Evolutionary conservation across 2,888 invertebrate genomes (phyloP), one percentile per base, ranked within the genome.

Genomic region (Epicampocera succincta): DNA sequence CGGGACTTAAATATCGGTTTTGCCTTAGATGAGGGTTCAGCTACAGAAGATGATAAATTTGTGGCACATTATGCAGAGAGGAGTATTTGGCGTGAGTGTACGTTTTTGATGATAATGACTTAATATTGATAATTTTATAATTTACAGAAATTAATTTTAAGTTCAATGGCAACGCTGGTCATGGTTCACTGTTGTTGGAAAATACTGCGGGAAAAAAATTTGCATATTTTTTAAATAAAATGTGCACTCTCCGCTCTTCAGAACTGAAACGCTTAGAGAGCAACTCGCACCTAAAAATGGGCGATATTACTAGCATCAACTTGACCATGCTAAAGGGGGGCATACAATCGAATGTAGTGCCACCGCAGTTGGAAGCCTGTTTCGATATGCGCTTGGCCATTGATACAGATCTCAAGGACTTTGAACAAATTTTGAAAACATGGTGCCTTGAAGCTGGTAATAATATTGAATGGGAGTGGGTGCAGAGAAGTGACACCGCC

Each of bases 281-380:
- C 0, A 89, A 93, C 76, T 88, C 91, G 0, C 88, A 90, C 6
- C 83, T 92, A 11, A 89, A 89, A 52, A 87, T 94, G 1, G 96
- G 96, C 3, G 94, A 95, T 87, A 94, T 96, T 0, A 94, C 94
- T 0, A 93, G 95, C 0, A 91, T 96, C 2, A 96, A 97, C 90
- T 89, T 96, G 54, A 97, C 96, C 1, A 87, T 90, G 83, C 33
- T 92, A 4, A 87, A 92, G 91, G 97, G 97, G 54, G 97, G 97
- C 19, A 93, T 96, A 0, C 96, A 96, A 91, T 91, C 93, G 11
- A 98, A 97, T 89, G 96, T 97, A 0, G 92, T 97, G 6, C 97
- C 97, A 96, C 93, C 94, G n/a, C 92, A 93, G 80, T 88, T 97
- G n/a, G 91, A 92, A 1, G 94, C 92, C 0, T 92, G 92, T 81